Evolutionary conservation across 2,797 vertebrate species (phyloP).

Genomic region (Cichlasoma orientale): DNA sequence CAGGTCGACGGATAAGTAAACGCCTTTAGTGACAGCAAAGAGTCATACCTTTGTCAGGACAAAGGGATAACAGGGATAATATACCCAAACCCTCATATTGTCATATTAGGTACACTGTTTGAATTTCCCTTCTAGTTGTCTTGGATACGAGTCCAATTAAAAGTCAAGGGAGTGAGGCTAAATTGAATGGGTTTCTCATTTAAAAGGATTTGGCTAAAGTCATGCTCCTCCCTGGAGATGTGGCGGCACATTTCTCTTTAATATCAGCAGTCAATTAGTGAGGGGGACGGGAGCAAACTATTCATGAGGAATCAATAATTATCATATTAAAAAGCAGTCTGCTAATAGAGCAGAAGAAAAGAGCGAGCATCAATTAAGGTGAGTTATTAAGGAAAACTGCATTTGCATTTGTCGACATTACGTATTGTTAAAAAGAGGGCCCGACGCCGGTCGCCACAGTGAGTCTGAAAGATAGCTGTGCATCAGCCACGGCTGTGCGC

Average conservation of each 20-base stretch:
- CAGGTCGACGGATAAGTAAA: neutral
- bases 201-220: conserved; percentile 65
- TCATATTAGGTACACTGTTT: conserved; percentile 24
- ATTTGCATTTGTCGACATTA: conserved; percentile 45
- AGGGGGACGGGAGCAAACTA: conserved; percentile 62
- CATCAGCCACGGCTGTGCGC: conserved; percentile 7
- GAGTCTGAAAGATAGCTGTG: conserved; percentile 47
- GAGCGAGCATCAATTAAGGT: conserved; percentile 58
- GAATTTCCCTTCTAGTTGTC: conserved; percentile 48
- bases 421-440: conserved; percentile 31
- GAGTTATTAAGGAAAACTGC: conserved; percentile 43
- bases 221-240: conserved; percentile 59
- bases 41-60: neutral
- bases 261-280: conserved; percentile 74
- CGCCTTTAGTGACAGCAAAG: neutral
- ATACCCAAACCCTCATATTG: conserved; percentile 18
- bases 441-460: conserved; percentile 52
- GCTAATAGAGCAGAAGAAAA: conserved; percentile 38
- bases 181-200: conserved; percentile 64
- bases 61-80: conserved; percentile 27
- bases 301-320: conserved; percentile 73
- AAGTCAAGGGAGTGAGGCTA: conserved; percentile 56
- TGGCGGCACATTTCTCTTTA: conserved; percentile 67
- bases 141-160: conserved; percentile 70
- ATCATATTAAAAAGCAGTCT: conserved; percentile 64